Evolutionary conservation across 2,888 invertebrate species (phyloP).

Genomic region (Tyria jacobaeae): DNA sequence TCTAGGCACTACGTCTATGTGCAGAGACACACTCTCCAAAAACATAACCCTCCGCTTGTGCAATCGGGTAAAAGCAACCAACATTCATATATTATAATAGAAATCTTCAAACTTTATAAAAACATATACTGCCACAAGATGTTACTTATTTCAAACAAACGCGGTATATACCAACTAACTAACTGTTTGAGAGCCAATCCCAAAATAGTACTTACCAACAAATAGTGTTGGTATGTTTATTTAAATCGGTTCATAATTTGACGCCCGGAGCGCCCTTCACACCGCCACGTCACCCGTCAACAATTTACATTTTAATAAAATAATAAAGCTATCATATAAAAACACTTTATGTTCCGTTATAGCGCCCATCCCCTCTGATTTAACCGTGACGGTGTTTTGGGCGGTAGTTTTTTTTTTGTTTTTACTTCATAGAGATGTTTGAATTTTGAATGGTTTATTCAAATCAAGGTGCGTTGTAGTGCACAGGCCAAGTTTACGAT

Average conservation of each 20-base stretch:
- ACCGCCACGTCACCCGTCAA: slow-evolving; percentile 60
- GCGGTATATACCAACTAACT: background rate
- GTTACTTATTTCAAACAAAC: background rate
- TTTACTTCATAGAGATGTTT: slow-evolving; percentile 20
- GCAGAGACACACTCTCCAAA: too few relatives aligned
- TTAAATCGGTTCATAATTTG: slow-evolving; percentile 33
- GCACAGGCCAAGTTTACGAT: background rate
- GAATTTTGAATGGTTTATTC: slow-evolving; percentile 26
- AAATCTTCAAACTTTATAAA: background rate
- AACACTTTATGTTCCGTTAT: slow-evolving; percentile 58
- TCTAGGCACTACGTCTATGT: too few relatives aligned
- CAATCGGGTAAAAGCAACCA: too few relatives aligned
- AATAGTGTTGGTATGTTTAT: slow-evolving; percentile 26
- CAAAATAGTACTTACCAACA: slow-evolving; percentile 14
- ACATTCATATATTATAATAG: background rate
- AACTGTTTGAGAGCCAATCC: background rate
- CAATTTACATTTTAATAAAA: slow-evolving; percentile 71
- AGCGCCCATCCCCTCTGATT: slow-evolving; percentile 31
- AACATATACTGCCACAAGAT: background rate
- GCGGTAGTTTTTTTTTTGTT: slow-evolving; percentile 24
- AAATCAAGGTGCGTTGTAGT: slow-evolving; percentile 17
- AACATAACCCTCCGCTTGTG: too few relatives aligned
- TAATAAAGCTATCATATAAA: slow-evolving; percentile 61
- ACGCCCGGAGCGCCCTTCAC: slow-evolving; percentile 47
- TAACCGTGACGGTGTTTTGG: slow-evolving; percentile 21